Evolutionary conservation across 2,888 invertebrate genomes (phyloP).

Genomic region (Drosophila heteroneura): DNA sequence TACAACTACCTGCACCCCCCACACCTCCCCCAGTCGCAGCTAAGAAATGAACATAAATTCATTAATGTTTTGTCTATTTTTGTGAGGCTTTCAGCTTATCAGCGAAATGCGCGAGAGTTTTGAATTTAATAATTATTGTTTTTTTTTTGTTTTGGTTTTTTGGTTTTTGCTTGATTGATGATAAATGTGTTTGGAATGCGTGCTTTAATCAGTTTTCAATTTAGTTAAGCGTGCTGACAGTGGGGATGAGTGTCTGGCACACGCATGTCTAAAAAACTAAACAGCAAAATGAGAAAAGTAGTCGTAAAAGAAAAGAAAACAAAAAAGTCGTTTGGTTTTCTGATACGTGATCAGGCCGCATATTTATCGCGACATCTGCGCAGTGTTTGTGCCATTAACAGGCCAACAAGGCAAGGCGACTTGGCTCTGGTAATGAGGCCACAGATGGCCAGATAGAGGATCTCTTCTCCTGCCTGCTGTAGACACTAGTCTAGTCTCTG

Average conservation of each 20-base stretch:
- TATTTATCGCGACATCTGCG: constrained; percentile 77
- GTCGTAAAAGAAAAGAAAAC: constrained; percentile 3
- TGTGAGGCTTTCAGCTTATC: constrained; percentile 47
- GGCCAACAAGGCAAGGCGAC: constrained; percentile 27
- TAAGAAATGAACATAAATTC: constrained; percentile 66
- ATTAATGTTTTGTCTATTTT: constrained; percentile 51
- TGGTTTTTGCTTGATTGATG: constrained; percentile 27
- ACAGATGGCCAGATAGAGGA: constrained; percentile 70
- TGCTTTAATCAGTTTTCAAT: constrained; percentile 42
- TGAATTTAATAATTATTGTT: constrained; percentile 48
- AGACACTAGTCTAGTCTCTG: constrained; percentile 3
- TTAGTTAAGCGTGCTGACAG: background rate
- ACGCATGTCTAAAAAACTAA: constrained; percentile 52
- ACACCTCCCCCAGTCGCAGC: too few species aligned
- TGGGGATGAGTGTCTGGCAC: background rate
- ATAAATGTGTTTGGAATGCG: constrained; percentile 62
- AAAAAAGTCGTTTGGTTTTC: constrained; percentile 45
- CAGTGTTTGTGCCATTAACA: constrained; percentile 54
- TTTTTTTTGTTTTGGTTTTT: background rate
- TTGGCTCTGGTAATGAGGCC: constrained; percentile 72
- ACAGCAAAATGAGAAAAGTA: background rate
- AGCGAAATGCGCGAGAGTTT: constrained; percentile 20
- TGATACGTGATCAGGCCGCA: constrained; percentile 79
- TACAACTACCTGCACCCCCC: background rate
- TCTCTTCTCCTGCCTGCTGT: constrained; percentile 27